Conservation (phyloP, 1,140 invertebrate genomes). For the Bombus pascuorum region DNA sequence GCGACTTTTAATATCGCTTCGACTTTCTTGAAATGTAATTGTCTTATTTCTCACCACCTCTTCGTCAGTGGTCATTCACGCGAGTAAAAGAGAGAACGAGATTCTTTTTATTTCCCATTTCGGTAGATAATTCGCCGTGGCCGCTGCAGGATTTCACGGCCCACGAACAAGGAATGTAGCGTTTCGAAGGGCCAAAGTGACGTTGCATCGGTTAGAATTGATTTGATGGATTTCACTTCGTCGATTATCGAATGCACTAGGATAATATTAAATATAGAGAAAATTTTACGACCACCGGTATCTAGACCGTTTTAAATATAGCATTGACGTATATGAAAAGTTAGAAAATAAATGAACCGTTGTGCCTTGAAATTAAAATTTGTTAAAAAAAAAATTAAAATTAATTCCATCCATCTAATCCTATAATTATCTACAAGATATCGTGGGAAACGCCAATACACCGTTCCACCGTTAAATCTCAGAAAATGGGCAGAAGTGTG, state of each 20-base stretch:
- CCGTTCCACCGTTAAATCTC: background rate
- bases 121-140: slow-evolving; percentile 20
- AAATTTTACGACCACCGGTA: no score
- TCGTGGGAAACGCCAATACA: background rate
- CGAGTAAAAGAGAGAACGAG: background rate
- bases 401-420: background rate
- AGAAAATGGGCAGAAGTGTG: background rate
- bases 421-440: background rate
- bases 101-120: background rate
- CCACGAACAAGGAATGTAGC: slow-evolving; percentile 19
- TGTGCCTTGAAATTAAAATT: no score
- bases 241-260: no score
- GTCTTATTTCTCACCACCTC: slow-evolving; percentile 20
- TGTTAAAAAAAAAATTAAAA: no score
- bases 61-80: no score
- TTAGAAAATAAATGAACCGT: no score
- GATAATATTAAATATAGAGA: background rate
- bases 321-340: no score
- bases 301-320: no score
- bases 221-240: background rate
- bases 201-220: background rate
- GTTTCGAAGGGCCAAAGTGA: background rate
- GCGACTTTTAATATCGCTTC: slow-evolving; percentile 22
- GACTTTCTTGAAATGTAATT: slow-evolving; percentile 32
- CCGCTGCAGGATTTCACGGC: slow-evolving; percentile 34